phyloP scores from a whole-genome alignment of 2,113 vertebrate species.

The Alligator mississippiensis region DNA sequence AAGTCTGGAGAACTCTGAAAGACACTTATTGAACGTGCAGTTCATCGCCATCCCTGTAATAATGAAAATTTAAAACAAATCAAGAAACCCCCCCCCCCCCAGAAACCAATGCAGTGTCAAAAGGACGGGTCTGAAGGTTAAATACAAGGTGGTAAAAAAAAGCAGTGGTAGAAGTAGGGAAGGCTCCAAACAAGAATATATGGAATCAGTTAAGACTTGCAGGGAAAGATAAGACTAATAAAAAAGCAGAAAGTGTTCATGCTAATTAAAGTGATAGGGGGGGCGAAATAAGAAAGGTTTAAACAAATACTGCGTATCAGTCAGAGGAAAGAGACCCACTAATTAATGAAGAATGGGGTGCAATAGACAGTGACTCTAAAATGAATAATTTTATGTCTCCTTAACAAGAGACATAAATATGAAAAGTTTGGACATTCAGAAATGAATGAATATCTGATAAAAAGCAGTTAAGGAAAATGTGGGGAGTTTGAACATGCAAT shows the following conservation, averaged over 20 bases:
- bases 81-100: neutral
- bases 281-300: slow-evolving; percentile 31
- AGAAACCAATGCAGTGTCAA: neutral
- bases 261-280: slow-evolving; percentile 47
- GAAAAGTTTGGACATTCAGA: neutral
- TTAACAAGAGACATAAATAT: slow-evolving; percentile 42
- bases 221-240: slow-evolving; percentile 16
- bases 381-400: neutral
- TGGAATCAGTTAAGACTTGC: slow-evolving; percentile 36
- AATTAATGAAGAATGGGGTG: slow-evolving; percentile 31
- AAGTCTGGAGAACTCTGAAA: slow-evolving; percentile 12
- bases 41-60: neutral
- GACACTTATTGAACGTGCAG: neutral
- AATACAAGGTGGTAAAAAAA: neutral
- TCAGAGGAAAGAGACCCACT: neutral
- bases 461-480: neutral
- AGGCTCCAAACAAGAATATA: slow-evolving; percentile 12
- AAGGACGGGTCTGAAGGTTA: neutral
- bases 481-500: neutral
- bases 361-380: slow-evolving; percentile 17
- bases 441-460: neutral
- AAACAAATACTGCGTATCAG: slow-evolving; percentile 48
- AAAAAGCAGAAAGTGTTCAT: neutral
- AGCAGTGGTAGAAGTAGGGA: neutral
- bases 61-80: neutral